phyloP scores from a whole-genome alignment of 2,113 vertebrate genomes.

The Platichthys stellatus region DNA sequence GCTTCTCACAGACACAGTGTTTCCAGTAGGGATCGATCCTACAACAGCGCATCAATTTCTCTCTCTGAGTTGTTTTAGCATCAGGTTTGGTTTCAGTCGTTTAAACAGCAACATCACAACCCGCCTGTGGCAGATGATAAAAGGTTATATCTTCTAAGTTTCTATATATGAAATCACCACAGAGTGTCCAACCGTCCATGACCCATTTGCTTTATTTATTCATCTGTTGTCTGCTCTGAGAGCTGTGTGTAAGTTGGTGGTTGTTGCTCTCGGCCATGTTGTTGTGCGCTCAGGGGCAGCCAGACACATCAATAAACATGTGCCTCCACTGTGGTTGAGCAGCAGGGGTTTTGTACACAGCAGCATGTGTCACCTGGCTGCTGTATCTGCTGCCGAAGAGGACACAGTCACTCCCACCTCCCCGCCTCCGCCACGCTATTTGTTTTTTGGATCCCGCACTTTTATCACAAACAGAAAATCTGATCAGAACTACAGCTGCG shows the following conservation, averaged over 20 bases:
- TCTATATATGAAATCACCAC: neutral
- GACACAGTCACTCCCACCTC: constrained; percentile 4
- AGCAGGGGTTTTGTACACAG: constrained; percentile 54
- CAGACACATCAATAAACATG: constrained; percentile 67
- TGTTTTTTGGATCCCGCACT: constrained; percentile 42
- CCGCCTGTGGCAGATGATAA: neutral
- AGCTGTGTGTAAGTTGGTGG: constrained; percentile 30
- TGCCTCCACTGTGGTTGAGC: constrained; percentile 30
- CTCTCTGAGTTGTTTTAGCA: neutral
- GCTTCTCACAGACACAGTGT: neutral
- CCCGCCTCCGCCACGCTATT: neutral
- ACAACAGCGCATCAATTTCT: neutral
- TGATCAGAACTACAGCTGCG: constrained; percentile 46
- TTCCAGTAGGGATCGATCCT: neutral
- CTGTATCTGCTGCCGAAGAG: constrained; percentile 32
- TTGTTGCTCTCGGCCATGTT: constrained; percentile 42
- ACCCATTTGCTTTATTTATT: constrained; percentile 39
- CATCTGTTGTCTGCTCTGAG: constrained; percentile 44
- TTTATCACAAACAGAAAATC: constrained; percentile 38
- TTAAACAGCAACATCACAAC: neutral
- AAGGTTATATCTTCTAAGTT: neutral
- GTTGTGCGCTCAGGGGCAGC: constrained; percentile 40
- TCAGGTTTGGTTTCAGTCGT: neutral
- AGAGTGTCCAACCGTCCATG: constrained; percentile 11
- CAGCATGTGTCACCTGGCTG: constrained; percentile 40